Evolutionary conservation across 2,888 invertebrate species (phyloP), one percentile per base, ranked within the genome.

Genomic region (Dasypogon diadema): DNA sequence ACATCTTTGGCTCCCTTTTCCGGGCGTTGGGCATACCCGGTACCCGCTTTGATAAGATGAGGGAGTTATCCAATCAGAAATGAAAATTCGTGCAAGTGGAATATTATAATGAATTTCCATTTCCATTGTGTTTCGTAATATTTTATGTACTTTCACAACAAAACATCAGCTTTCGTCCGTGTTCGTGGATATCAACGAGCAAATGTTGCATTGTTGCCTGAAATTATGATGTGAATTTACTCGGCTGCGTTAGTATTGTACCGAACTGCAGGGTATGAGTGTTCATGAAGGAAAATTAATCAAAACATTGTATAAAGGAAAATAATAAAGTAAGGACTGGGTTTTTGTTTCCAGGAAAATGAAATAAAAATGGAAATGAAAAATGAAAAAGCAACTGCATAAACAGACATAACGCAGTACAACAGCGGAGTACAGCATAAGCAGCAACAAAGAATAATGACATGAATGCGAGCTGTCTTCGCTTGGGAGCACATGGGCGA

Each of bases 221-320:
- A 60, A 58, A 46, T 58, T 60, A 48, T 46, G 74, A 58, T 30
- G 46, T 74, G 74, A 58, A 58, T 58, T 60, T 74, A 74, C 74
- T 74, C 58, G 46, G 42, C 34, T 74, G 74, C 74, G 58, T 60
- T 60, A 14, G 58, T 74, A 60, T 74, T 74, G 74, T 74, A 74
- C 42, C 42, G n/a, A 70, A 54, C 34, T 74, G 60, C 72, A 26
- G 73, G 68, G 75, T 70, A 65, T 70, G 74, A 54, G 74, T 78
- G 75, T 77, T 56, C 73, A 75, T 75, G 79, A 78, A 79, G 82
- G 81, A 83, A 84, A 84, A 84, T 84, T 84, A 85, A 85, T 85
- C 85, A 85, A 85, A 85, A 85, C 85, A 85, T 85, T 84, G 82
- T 76, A 85, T 85, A 85, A 85, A 85, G 83, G 84, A 85, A 84